A percentile compares a stretch with the other conserved stretches of the same genome.
Conservation (phyloP, 2,113 vertebrate species). For the Indicator maculatus region DNA sequence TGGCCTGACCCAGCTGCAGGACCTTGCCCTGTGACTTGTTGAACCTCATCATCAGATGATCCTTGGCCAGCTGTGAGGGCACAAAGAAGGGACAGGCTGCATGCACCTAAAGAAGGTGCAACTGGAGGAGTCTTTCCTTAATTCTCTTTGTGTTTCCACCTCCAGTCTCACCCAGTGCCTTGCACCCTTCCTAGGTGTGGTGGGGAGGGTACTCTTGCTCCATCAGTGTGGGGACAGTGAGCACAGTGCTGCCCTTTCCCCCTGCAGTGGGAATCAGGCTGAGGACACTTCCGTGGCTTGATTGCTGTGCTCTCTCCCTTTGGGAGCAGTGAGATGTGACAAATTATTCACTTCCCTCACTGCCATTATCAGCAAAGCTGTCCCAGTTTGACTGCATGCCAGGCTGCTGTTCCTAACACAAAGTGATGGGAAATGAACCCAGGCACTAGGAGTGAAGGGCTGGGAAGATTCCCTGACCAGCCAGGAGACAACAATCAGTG, state of each 20-base stretch:
- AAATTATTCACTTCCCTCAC: slow-evolving; percentile 75
- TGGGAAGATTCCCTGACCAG: background rate
- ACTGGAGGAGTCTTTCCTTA: background rate
- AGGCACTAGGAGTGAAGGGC: slow-evolving; percentile 46
- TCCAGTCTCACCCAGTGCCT: background rate
- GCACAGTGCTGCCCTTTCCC: slow-evolving; percentile 71
- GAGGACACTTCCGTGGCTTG: slow-evolving; percentile 76
- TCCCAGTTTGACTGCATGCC: slow-evolving; percentile 60
- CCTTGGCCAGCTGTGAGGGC: background rate
- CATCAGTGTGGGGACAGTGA: slow-evolving; percentile 12
- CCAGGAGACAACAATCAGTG: background rate
- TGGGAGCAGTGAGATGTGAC: slow-evolving; percentile 70
- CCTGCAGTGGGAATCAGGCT: slow-evolving; percentile 12
- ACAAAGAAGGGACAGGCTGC: rapidly evolving
- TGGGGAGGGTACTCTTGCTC: slow-evolving; percentile 8
- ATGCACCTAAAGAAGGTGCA: background rate
- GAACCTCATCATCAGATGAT: too few relatives aligned
- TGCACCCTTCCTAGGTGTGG: slow-evolving; percentile 42
- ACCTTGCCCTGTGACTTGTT: too few relatives aligned
- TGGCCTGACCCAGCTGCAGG: too few relatives aligned
- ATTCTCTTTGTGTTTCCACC: background rate
- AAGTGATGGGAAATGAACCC: slow-evolving; percentile 73
- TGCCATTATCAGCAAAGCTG: slow-evolving; percentile 77
- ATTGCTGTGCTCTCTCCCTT: slow-evolving; percentile 68
- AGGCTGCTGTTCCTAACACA: slow-evolving; percentile 62